Conservation (phyloP, 2,797 vertebrate species). For the Sarcophilus harrisii region DNA sequence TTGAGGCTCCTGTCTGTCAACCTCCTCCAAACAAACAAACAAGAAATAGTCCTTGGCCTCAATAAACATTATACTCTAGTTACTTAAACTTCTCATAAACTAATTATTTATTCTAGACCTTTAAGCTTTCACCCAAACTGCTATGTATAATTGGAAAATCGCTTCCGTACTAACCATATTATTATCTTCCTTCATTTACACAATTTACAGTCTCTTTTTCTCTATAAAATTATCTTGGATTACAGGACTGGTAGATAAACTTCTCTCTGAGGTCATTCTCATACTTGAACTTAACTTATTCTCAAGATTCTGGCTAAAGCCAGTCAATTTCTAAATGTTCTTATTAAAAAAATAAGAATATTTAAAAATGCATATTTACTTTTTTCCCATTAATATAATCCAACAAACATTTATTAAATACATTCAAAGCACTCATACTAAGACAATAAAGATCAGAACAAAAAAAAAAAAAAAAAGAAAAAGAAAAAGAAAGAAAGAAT, state of each 20-base stretch:
- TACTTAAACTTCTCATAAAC: background rate
- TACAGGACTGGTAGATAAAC: background rate
- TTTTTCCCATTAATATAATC: background rate
- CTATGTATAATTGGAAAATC: background rate
- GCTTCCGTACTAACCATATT: slow-evolving; percentile 11
- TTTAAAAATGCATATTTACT: background rate
- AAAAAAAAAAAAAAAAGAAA: too few species aligned
- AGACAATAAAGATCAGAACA: background rate
- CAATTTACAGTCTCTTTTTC: slow-evolving; percentile 42
- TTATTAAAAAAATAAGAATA: background rate
- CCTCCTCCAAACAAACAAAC: background rate
- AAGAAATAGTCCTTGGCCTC: background rate
- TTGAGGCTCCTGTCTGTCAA: background rate
- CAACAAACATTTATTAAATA: background rate
- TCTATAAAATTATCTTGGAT: slow-evolving; percentile 3
- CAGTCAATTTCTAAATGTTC: background rate
- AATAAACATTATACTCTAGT: background rate
- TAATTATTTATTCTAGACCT: background rate
- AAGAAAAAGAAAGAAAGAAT: too few species aligned
- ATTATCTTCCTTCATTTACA: background rate
- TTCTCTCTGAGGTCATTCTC: background rate
- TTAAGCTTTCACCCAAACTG: background rate
- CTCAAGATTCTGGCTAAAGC: background rate
- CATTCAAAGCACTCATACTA: background rate
- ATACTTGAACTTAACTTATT: background rate